Base-by-base conservation (phyloP, 2,797 vertebrate species). In the Periophthalmus magnuspinnatus region DNA sequence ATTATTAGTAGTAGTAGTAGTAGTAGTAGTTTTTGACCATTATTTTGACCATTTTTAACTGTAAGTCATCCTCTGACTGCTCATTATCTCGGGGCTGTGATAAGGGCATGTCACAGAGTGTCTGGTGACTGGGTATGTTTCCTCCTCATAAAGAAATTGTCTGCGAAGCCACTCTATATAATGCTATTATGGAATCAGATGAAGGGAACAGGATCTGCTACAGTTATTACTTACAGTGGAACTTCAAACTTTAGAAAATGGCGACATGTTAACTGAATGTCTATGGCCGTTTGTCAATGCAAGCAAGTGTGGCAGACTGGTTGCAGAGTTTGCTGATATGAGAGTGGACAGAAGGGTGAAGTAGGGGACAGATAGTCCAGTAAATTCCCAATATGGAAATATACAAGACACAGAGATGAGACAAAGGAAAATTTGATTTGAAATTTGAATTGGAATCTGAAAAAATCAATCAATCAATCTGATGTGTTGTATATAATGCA, bases 301-400 rank as follows among this genome's bases (percentile, higher is more conserved):
- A n/a, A 73, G 74, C 6, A 38, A 11, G 78, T 72, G 86, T 88
- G 80, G 84, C 80, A 69, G 79, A 90, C 74, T 81, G 80, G 76
- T 77, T 77, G 75, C 89, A 90, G 87, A 83, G 78, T 52, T 19
- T 57, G 68, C 83, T 88, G 90, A 92, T 91, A 91, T 72, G 79
- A 80, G 65, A 89, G 87, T 85, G 89, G 86, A 84, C 77, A 74
- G 75, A 65, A 60, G 69, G 83, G 69, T 78, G 80, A 89, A 79
- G 79, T 71, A 55, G 41, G 56, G 88, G 82, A 82, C 85, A 83
- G 82, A 76, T 59, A 47, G 69, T 28, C 68, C 64, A 52, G 50
- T 76, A 38, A 71, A 80, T 80, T 77, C 84, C 86, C 71, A 81
- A 80, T 74, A 88, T 82, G 84, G 85, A 75, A 73, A 65, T 70